Base-by-base conservation (phyloP, 2,113 vertebrate species). In the Emydocephalus ijimae region DNA sequence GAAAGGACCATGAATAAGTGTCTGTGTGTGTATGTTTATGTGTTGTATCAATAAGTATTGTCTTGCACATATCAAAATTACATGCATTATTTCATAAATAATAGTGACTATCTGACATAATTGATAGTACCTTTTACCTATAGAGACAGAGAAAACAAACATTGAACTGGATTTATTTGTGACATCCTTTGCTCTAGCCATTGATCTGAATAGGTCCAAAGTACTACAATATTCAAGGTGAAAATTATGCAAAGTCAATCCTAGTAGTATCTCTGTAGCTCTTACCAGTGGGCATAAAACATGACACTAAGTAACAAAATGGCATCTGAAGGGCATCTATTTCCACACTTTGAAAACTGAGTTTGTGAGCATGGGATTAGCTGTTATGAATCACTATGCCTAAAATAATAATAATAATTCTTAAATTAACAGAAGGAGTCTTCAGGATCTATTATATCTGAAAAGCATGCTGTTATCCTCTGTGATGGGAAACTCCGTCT, bases 401-500 rank as follows among this genome's bases (percentile, higher is more conserved):
- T 96, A 95, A 96, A 85, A 90, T 50, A 50, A 50, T 50, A 50
- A 50, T 94, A 50, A 9, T 94, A n/a, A 29, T 87, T 89, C 94
- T 94, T 24, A 90, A 54, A 11, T 93, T 90, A 93, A 59, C 96
- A 99, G 99, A 99, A 97, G 94, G 98, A 98, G 96, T 94, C 98
- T 89, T 98, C 97, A n/a, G 97, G 98, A 93, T 98, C 96, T 4
- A 97, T 98, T 89, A 97, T 97, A 1, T 98, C 98, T 55, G 98
- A 99, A 94, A 98, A 97, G 93, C 97, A 98, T 95, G 96, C 97
- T 0, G 94, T 99, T 95, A 96, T 99, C 87, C 98, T 99, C 74
- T 99, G 99, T 55, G 97, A 98, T 0, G 98, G 98, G 52, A 99
- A 98, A 94, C 98, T 99, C 43, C 97, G 96, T 90, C 98, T 99